phyloP scores from a whole-genome alignment of 2,888 invertebrate genomes.

The Drosophila setosimentum region DNA sequence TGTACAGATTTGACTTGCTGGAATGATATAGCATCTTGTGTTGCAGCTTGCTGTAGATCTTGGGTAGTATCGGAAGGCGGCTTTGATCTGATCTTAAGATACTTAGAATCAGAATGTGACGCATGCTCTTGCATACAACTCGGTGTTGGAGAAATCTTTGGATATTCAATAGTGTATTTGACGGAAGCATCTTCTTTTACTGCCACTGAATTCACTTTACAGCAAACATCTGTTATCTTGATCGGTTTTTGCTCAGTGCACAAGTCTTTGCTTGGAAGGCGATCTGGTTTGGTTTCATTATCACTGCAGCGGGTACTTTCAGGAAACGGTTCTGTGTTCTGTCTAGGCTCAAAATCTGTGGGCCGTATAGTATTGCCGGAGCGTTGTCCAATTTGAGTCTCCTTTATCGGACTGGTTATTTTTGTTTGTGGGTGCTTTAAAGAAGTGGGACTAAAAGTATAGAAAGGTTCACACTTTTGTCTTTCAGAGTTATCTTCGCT shows the following conservation, averaged over 20 bases:
- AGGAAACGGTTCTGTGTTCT: background rate
- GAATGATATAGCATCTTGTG: background rate
- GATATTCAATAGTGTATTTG: background rate
- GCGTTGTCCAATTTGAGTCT: background rate
- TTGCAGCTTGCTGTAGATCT: background rate
- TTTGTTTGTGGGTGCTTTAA: background rate
- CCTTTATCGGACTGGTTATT: background rate
- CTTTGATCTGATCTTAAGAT: background rate
- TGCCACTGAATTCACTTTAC: background rate
- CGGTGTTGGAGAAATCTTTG: too few relatives aligned
- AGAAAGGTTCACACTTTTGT: background rate
- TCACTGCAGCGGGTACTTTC: background rate
- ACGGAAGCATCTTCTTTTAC: background rate
- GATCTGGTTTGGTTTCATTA: background rate
- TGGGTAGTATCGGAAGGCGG: background rate
- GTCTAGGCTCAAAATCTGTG: background rate
- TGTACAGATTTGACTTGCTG: background rate
- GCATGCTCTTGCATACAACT: background rate
- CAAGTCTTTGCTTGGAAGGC: accelerated
- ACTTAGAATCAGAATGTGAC: background rate
- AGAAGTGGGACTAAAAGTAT: background rate
- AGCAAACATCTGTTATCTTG: background rate
- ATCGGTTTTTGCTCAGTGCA: background rate
- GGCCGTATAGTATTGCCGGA: background rate
- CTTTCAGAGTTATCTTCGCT: too few relatives aligned